Evolutionary conservation across 2,797 vertebrate genomes (phyloP).

Genomic region (Enteromius trimaculatus): DNA sequence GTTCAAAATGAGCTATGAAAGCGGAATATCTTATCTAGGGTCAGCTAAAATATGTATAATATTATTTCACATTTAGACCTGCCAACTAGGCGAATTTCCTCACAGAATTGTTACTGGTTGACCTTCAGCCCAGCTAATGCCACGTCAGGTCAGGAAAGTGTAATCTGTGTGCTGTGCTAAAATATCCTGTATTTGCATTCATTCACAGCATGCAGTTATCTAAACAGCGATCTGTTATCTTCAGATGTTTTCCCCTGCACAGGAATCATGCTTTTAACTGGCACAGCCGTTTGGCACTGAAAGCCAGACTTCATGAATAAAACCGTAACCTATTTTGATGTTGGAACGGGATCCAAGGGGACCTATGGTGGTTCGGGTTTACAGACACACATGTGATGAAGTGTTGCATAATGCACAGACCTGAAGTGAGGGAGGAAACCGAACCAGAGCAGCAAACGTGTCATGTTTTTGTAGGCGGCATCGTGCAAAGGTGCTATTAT

Average conservation of each 20-base stretch:
- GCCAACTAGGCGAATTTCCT: background rate
- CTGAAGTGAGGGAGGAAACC: constrained; percentile 3
- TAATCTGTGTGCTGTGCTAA: constrained; percentile 3
- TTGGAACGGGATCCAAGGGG: constrained; percentile 21
- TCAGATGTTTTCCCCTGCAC: constrained; percentile 10
- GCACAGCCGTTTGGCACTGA: constrained; percentile 22
- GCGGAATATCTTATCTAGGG: too few species aligned
- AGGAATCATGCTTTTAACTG: constrained; percentile 14
- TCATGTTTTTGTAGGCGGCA: constrained; percentile 15
- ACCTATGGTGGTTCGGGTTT: constrained; percentile 12
- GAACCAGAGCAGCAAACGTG: background rate
- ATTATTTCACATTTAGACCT: background rate
- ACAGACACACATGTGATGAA: background rate
- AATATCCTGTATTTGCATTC: constrained; percentile 21
- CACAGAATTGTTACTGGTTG: background rate
- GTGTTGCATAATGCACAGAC: constrained; percentile 4
- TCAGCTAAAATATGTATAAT: background rate
- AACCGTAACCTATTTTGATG: constrained; percentile 3
- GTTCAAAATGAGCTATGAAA: too few species aligned
- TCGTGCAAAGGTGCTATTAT: constrained; percentile 23
- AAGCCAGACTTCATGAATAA: constrained; percentile 17
- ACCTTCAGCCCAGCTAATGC: constrained; percentile 16
- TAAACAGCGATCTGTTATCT: constrained; percentile 39
- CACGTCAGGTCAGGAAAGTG: constrained; percentile 10
- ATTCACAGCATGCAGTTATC: background rate